Percentiles rank a stretch among this genome's conserved stretches.
Conservation (phyloP, 2,797 vertebrate species). For the Microctenopoma lineatum region DNA sequence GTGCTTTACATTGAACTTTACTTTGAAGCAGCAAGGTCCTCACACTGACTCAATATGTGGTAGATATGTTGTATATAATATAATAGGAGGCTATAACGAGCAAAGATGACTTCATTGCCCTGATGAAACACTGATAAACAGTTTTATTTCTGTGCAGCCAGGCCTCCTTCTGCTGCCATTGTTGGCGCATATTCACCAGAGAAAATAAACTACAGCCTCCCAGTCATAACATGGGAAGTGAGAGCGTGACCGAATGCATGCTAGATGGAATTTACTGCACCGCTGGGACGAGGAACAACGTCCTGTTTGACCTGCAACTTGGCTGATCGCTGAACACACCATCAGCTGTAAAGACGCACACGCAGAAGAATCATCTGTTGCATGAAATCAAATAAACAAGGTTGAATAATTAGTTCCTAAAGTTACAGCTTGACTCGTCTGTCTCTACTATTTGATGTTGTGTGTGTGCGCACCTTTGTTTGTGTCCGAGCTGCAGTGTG, state of each 20-base stretch:
- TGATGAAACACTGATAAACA: background rate
- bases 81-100: no score
- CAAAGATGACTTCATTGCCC: no score
- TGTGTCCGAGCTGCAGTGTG: no score
- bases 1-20: background rate
- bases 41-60: no score
- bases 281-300: slow-evolving; percentile 23
- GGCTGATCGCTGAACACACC: slow-evolving; percentile 42
- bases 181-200: slow-evolving; percentile 33
- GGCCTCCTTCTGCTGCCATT: slow-evolving; percentile 4
- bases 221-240: slow-evolving; percentile 34
- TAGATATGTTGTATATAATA: no score
- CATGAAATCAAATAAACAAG: no score
- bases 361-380: no score
- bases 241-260: background rate
- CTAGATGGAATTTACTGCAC: background rate
- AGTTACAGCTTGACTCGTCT: no score
- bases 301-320: slow-evolving; percentile 21
- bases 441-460: no score
- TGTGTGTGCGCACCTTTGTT: no score
- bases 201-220: slow-evolving; percentile 34
- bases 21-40: background rate
- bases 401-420: no score
- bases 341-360: slow-evolving; percentile 9
- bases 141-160: slow-evolving; percentile 14